Evolutionary conservation across 2,797 vertebrate genomes (phyloP).

Genomic region (Setipinna tenuifilis): DNA sequence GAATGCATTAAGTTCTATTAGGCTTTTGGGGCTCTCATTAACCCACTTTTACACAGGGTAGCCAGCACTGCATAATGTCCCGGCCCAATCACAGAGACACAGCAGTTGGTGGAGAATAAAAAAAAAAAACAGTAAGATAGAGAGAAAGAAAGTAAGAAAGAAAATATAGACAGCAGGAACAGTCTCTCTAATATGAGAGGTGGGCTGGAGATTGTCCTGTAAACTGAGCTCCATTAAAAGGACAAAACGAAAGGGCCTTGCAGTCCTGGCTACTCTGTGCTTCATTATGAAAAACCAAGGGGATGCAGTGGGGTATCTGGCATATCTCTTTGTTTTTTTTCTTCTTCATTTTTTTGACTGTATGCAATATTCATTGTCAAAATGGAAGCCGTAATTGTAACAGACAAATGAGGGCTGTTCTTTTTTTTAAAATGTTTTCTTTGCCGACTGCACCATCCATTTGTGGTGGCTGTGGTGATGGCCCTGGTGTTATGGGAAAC

Average conservation of each 20-base stretch:
- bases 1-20: slow-evolving; percentile 76
- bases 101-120: slow-evolving; percentile 31
- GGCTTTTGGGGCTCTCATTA: slow-evolving; percentile 79
- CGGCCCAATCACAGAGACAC: slow-evolving; percentile 66
- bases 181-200: not conserved
- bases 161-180: slow-evolving; percentile 3
- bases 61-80: slow-evolving; percentile 75
- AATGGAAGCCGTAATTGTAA: slow-evolving; percentile 1
- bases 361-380: slow-evolving; percentile 3
- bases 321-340: not conserved
- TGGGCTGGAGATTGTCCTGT: not conserved
- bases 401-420: slow-evolving; percentile 13
- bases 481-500: slow-evolving; percentile 30
- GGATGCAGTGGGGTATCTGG: not conserved
- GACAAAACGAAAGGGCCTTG: not conserved
- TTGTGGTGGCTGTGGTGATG: slow-evolving; percentile 24
- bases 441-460: slow-evolving; percentile 25
- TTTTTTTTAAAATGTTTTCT: slow-evolving; percentile 33
- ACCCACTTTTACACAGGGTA: slow-evolving; percentile 76
- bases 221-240: not conserved
- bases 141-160: not conserved
- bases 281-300: slow-evolving; percentile 9
- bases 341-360: not conserved
- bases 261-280: not conserved
- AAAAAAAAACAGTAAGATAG: not conserved